phyloP scores from a whole-genome alignment of 2,113 vertebrate species.

The Ochotona curzoniae region DNA sequence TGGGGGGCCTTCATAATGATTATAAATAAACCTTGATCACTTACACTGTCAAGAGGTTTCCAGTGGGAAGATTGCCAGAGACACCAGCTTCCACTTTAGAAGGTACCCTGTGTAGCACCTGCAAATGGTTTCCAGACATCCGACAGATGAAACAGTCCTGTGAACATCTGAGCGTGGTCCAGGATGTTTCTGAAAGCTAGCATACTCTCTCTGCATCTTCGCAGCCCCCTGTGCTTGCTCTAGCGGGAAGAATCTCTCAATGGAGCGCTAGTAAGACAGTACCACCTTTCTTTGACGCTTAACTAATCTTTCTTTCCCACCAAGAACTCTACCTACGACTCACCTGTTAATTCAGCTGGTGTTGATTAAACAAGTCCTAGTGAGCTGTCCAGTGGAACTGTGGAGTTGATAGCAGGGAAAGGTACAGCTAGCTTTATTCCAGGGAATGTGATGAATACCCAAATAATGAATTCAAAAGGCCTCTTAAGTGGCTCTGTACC shows the following conservation, averaged over 20 bases:
- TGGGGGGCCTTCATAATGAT: slow-evolving; percentile 2
- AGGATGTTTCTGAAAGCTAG: slow-evolving; percentile 32
- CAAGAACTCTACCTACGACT: background rate
- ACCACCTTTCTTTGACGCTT: background rate
- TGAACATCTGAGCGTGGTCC: slow-evolving; percentile 57
- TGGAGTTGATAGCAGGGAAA: background rate
- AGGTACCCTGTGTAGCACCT: background rate
- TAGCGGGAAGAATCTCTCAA: background rate
- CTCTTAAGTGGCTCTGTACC: background rate
- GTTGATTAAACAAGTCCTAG: background rate
- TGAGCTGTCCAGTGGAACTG: background rate
- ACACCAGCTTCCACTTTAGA: background rate
- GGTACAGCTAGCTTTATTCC: background rate
- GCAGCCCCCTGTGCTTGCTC: slow-evolving; percentile 4
- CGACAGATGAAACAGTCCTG: background rate
- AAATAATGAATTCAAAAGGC: background rate
- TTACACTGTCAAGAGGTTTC: slow-evolving; percentile 13
- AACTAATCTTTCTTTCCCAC: background rate
- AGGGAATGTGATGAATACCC: background rate
- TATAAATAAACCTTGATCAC: slow-evolving; percentile 37
- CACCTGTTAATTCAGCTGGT: slow-evolving; percentile 3
- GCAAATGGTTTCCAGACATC: background rate
- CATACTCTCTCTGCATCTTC: background rate
- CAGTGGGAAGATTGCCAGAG: slow-evolving; percentile 10
- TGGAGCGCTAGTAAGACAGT: background rate